phyloP scores from a whole-genome alignment of 2,888 invertebrate species.

The Eucera pruinosa region DNA sequence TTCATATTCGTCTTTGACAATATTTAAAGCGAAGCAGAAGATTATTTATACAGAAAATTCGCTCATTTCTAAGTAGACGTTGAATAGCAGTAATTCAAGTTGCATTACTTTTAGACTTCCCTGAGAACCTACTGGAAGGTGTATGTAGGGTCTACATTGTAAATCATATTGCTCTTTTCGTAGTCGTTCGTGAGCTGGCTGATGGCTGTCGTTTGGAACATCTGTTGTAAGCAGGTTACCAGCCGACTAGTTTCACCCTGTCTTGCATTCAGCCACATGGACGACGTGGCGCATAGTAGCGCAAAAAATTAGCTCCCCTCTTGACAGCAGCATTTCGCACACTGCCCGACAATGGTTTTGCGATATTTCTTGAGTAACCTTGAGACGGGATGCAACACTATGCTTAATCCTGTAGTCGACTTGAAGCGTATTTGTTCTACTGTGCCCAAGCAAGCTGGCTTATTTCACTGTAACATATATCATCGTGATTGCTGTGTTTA shows the following conservation, averaged over 20 bases:
- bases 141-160: too few relatives aligned
- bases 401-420: neutral
- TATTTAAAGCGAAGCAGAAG: neutral
- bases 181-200: conserved; percentile 4
- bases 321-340: neutral
- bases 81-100: too few relatives aligned
- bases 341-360: neutral
- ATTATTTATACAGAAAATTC: conserved; percentile 29
- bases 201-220: conserved; percentile 28
- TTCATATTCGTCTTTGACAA: neutral
- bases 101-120: too few relatives aligned
- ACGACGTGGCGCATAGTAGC: neutral
- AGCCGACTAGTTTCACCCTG: conserved; percentile 1
- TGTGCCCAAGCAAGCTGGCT: neutral
- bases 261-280: neutral
- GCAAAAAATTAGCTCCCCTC: neutral
- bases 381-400: neutral
- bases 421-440: neutral
- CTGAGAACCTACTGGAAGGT: too few relatives aligned
- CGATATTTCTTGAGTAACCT: conserved; percentile 9
- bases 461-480: neutral
- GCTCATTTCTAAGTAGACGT: neutral
- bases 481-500: neutral
- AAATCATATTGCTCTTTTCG: conserved; percentile 9
- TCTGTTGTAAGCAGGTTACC: conserved; percentile 30